These are phyloP conservation scores for Melanocharis versteri DNA, from an alignment of 2,113 vertebrate species.

Conservation along the genomic window DNA sequence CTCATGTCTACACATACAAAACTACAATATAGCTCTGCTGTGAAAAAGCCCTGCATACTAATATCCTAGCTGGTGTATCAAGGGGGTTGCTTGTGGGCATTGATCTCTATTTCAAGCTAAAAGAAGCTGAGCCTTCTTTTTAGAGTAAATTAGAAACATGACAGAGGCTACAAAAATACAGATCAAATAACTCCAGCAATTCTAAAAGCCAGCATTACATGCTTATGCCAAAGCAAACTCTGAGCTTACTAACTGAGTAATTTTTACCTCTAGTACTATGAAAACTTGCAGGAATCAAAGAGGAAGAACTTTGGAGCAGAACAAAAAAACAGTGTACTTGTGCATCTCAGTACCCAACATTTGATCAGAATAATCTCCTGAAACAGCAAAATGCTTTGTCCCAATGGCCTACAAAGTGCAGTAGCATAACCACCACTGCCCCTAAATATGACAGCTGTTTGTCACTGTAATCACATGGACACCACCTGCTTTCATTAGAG, in stretches of 20 bases:
- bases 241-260: not conserved
- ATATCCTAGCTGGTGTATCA: not conserved
- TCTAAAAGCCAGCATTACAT: not conserved
- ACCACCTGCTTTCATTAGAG: not conserved
- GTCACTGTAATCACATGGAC: not conserved
- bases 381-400: not conserved
- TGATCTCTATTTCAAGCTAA: not conserved
- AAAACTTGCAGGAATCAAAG: not conserved
- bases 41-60: not conserved
- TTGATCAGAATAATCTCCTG: not conserved
- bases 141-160: not conserved
- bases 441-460: not conserved
- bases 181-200: not conserved
- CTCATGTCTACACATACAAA: not conserved
- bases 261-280: not conserved
- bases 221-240: not conserved
- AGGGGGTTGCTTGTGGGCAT: not conserved
- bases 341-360: not conserved
- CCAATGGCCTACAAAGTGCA: no score
- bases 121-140: not conserved
- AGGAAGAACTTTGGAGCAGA: not conserved
- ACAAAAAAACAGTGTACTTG: rapidly evolving
- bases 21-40: not conserved
- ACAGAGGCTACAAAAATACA: not conserved
- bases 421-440: not conserved